Conservation (phyloP, 2,797 vertebrate species). For the Thamnophis elegans region DNA sequence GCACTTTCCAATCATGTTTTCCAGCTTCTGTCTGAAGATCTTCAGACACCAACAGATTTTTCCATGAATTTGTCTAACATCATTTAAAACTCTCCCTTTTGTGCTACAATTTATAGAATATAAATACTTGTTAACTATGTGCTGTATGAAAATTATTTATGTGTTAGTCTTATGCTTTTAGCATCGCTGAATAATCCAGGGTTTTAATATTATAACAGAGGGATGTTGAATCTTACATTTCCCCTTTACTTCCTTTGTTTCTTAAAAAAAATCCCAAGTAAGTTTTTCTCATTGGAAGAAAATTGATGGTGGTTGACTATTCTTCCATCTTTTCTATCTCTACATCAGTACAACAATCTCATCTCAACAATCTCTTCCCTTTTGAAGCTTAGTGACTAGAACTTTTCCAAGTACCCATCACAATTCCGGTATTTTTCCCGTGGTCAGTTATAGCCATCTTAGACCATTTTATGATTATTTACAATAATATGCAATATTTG, state of each 20-base stretch:
- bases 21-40: neutral
- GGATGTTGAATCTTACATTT: neutral
- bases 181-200: neutral
- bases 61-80: neutral
- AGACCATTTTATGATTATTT: neutral
- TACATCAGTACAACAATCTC: neutral
- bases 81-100: neutral
- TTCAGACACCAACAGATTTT: neutral
- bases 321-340: neutral
- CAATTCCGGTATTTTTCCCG: neutral
- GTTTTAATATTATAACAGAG: neutral
- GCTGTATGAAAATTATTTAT: neutral
- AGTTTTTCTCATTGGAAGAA: neutral
- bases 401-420: neutral
- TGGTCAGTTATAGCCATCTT: neutral
- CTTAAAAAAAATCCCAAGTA: neutral
- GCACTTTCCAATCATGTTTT: neutral
- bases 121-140: neutral
- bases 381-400: neutral
- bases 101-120: neutral
- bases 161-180: neutral
- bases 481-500: neutral
- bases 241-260: neutral
- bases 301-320: neutral
- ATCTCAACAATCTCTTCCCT: neutral